These are phyloP conservation scores for Regulus satrapa DNA, from an alignment of 2,113 vertebrate genomes.

Conservation along the genomic window DNA sequence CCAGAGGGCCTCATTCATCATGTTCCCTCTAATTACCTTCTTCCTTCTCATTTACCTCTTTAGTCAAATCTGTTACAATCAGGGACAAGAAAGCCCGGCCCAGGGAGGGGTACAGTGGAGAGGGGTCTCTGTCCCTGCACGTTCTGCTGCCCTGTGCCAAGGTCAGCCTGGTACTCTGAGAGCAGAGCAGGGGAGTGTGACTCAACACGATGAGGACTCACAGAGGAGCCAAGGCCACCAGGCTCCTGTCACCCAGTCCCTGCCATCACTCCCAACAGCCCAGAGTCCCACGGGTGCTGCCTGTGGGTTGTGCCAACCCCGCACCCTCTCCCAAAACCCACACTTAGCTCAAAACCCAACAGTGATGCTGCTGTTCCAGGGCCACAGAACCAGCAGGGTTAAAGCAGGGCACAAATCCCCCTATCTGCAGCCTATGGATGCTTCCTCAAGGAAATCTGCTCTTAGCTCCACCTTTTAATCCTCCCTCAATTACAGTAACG, in stretches of 20 bases:
- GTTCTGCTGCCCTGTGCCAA: rapidly evolving
- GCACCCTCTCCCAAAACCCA: not conserved
- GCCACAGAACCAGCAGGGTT: not conserved
- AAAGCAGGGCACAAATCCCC: not conserved
- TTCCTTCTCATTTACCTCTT: slow-evolving; percentile 77
- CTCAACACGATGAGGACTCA: rapidly evolving
- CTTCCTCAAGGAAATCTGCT: not conserved
- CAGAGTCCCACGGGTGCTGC: rapidly evolving
- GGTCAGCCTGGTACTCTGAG: rapidly evolving
- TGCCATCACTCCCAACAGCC: not conserved
- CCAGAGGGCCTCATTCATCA: slow-evolving; percentile 68
- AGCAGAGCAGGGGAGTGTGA: not conserved
- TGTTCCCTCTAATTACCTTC: slow-evolving; percentile 74
- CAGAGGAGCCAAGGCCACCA: not conserved
- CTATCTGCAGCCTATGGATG: not conserved
- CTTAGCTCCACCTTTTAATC: not conserved
- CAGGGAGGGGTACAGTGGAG: not conserved
- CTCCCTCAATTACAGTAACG: not conserved
- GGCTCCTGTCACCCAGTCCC: not conserved
- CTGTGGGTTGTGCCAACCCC: not conserved
- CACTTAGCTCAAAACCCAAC: not conserved
- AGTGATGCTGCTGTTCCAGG: not conserved
- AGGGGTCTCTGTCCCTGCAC: not conserved
- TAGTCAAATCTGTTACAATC: slow-evolving; percentile 73
- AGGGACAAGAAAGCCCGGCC: slow-evolving; percentile 59